A percentile compares a stretch with the other conserved stretches of the same genome.
Conservation (phyloP, 1,140 invertebrate genomes). For the Ceratina japonica region DNA sequence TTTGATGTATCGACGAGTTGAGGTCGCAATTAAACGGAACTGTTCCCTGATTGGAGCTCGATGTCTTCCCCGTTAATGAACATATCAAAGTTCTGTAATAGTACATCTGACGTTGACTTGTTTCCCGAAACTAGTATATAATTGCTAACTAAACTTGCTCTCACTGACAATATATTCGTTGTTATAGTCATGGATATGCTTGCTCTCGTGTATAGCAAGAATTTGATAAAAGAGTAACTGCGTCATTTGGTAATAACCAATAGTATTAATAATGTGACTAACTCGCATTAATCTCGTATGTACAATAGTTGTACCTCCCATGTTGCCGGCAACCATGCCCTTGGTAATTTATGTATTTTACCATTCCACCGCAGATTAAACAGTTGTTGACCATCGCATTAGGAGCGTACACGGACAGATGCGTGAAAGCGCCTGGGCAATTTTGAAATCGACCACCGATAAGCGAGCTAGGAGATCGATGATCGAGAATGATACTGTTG, state of each 20-base stretch:
- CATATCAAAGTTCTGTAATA: background rate
- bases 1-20: background rate
- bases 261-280: too few species aligned
- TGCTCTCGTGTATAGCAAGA: too few species aligned
- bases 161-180: too few species aligned
- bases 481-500: conserved; percentile 58
- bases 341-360: background rate
- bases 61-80: background rate
- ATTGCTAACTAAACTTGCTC: too few species aligned
- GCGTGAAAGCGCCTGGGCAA: conserved; percentile 22
- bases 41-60: background rate
- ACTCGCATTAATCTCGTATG: too few species aligned
- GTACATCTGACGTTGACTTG: background rate
- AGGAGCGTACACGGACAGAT: background rate
- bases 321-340: background rate
- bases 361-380: conserved; percentile 4
- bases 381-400: conserved; percentile 20
- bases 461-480: conserved; percentile 59
- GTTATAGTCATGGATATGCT: too few species aligned
- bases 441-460: conserved; percentile 57
- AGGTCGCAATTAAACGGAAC: conserved; percentile 1
- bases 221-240: too few species aligned
- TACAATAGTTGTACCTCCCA: background rate
- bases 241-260: too few species aligned
- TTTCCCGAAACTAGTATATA: too few species aligned